Base-by-base conservation (phyloP, 2,113 vertebrate genomes). In the Bos indicus region DNA sequence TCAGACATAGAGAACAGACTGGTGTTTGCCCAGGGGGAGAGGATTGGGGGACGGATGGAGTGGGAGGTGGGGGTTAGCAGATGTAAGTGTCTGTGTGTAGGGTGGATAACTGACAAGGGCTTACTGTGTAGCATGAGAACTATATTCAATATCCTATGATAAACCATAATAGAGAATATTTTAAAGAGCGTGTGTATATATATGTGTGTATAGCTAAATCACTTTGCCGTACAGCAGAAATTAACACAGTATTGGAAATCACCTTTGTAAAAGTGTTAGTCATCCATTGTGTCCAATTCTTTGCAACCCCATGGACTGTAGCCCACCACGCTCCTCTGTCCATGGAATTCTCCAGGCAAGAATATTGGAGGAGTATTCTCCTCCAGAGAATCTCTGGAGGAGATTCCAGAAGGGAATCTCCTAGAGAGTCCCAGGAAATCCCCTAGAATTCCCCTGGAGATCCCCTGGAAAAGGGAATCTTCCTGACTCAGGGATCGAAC, bases 401-500 rank as follows among this genome's bases (percentile, higher is more conserved):
- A 40, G 40, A 40, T 40, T 40, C 40, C 40, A 40, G 62, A 67
- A n/a, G 16, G 8, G 16, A 67, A 67, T n/a, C 62, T n/a, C 33
- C 62, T 67, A 16, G 62, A 67, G 59, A 60, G 26, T 60, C 2
- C 6, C 60, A 36, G 64, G 4, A 2, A 71, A 67, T 36, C 33
- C 62, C 33, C 16, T 67, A 7, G 62, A 64, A 64, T 33, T 64
- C 33, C 64, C 33, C 64, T 71, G 64, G n/a, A 71, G 5, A 12
- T 40, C 5, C n/a, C 67, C 67, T 71, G 67, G 9, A 71, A 19
- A 71, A 71, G n/a, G 67, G 10, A 71, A 71, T 71, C 67, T 23
- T 71, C n/a, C n/a, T 0, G 0, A 23, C 67, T 10, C 67, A 40
- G n/a, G 67, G n/a, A 23, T 25, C 0, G 0, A 40, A 23, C 19